A percentile compares a stretch with the other conserved stretches of the same genome.
These are phyloP conservation scores for Ammodytes marinus DNA, from an alignment of 2,113 vertebrate genomes.

Conservation along the genomic window DNA sequence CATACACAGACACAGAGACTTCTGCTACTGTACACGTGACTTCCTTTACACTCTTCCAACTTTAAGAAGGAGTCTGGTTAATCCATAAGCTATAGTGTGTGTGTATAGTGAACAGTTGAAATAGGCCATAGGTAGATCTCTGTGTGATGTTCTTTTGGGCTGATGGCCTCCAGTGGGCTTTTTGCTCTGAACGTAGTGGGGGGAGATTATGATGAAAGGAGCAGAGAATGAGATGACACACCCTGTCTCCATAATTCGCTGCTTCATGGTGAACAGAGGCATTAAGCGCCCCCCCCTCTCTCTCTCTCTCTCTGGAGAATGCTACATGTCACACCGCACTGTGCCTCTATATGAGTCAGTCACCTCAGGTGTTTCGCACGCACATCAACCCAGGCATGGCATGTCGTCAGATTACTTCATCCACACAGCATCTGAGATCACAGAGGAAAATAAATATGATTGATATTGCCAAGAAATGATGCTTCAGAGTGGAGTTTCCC, in stretches of 20 bases:
- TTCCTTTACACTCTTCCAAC: constrained; percentile 21
- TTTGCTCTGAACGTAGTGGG: constrained; percentile 71
- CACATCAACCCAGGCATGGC: constrained; percentile 60
- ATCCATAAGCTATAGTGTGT: constrained; percentile 38
- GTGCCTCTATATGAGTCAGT: constrained; percentile 71
- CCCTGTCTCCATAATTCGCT: constrained; percentile 82
- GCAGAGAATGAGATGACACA: constrained; percentile 83
- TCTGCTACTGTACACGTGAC: constrained; percentile 20
- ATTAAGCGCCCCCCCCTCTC: constrained; percentile 56
- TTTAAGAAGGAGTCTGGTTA: constrained; percentile 28
- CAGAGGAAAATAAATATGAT: constrained; percentile 34
- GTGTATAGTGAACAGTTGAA: constrained; percentile 52
- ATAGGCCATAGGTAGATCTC: constrained; percentile 75
- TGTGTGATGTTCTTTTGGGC: constrained; percentile 56
- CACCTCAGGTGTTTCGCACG: constrained; percentile 78
- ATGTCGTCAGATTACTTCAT: constrained; percentile 69
- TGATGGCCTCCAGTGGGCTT: constrained; percentile 74
- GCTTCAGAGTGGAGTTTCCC: constrained; percentile 29
- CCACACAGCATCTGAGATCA: constrained; percentile 60
- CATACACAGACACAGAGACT: neutral
- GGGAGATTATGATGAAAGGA: constrained; percentile 81
- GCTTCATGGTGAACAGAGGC: constrained; percentile 81
- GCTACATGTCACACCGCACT: constrained; percentile 71
- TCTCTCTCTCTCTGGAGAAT: constrained; percentile 64
- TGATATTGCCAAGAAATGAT: constrained; percentile 56